Evolutionary conservation across 2,888 invertebrate genomes (phyloP).

Genomic region (Agelastica alni): DNA sequence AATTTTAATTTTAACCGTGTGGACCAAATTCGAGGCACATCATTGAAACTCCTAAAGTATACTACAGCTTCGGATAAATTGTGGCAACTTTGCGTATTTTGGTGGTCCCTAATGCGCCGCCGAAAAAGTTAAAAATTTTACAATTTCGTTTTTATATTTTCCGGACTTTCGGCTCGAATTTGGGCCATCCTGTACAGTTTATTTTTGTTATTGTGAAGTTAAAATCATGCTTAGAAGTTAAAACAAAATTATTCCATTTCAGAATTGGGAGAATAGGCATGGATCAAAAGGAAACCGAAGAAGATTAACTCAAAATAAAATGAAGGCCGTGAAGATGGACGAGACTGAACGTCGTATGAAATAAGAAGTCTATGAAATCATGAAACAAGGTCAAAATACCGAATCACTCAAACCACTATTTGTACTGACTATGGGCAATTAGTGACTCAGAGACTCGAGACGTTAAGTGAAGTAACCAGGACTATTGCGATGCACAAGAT

Average conservation of each 20-base stretch:
- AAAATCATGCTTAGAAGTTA: not conserved
- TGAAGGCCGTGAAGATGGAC: not conserved
- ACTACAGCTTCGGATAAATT: not conserved
- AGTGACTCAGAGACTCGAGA: slow-evolving; percentile 1
- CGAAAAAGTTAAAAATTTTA: too few relatives aligned
- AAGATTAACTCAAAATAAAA: slow-evolving; percentile 3
- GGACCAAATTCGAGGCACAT: too few relatives aligned
- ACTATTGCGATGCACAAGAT: not conserved
- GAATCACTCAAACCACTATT: slow-evolving; percentile 2
- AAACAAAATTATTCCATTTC: not conserved
- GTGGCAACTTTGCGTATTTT: not conserved
- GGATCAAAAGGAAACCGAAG: slow-evolving; percentile 6
- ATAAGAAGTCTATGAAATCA: slow-evolving; percentile 1
- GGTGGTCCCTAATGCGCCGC: not conserved
- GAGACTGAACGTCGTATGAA: not conserved
- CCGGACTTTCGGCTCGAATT: too few relatives aligned
- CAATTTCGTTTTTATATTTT: too few relatives aligned
- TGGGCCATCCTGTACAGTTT: not conserved
- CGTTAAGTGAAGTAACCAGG: slow-evolving; percentile 1
- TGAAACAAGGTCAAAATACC: not conserved
- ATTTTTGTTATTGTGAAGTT: not conserved
- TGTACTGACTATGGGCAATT: not conserved
- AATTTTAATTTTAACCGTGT: too few relatives aligned
- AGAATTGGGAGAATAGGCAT: slow-evolving; percentile 10
- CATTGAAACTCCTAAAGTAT: not conserved